A percentile compares a stretch with the other conserved stretches of the same genome.
These are phyloP conservation scores for Engystomops pustulosus DNA, from an alignment of 2,113 vertebrate species.

Conservation along the genomic window DNA sequence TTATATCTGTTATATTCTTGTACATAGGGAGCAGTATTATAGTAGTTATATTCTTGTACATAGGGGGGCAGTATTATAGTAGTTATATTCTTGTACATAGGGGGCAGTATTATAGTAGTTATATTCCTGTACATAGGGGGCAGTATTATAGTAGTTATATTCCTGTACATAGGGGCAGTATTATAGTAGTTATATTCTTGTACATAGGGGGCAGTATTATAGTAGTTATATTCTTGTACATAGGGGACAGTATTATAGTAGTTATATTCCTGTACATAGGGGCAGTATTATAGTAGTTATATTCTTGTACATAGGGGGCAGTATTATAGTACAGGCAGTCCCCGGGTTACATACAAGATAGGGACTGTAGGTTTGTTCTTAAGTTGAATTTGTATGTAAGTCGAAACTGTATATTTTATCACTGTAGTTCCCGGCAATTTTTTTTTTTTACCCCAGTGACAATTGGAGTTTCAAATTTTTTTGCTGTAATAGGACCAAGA, in stretches of 20 bases:
- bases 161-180: background rate
- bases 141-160: background rate
- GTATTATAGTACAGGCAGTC: slow-evolving; percentile 6
- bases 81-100: background rate
- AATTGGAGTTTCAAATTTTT: no score
- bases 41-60: no score
- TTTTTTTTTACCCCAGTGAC: no score
- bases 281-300: slow-evolving; percentile 5
- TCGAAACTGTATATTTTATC: no score
- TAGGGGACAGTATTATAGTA: background rate
- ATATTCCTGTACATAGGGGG: background rate
- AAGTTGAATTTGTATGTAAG: no score
- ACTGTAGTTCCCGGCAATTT: no score
- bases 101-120: background rate
- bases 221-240: background rate
- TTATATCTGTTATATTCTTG: background rate
- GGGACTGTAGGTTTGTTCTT: no score
- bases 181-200: slow-evolving; percentile 9
- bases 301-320: background rate
- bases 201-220: slow-evolving; percentile 1
- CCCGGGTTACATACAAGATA: no score
- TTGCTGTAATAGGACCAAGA: no score
- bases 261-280: background rate
- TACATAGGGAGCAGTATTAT: background rate
- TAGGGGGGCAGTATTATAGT: background rate